Evolutionary conservation across 2,797 vertebrate genomes (phyloP).

Genomic region (Bucorvus abyssinicus): DNA sequence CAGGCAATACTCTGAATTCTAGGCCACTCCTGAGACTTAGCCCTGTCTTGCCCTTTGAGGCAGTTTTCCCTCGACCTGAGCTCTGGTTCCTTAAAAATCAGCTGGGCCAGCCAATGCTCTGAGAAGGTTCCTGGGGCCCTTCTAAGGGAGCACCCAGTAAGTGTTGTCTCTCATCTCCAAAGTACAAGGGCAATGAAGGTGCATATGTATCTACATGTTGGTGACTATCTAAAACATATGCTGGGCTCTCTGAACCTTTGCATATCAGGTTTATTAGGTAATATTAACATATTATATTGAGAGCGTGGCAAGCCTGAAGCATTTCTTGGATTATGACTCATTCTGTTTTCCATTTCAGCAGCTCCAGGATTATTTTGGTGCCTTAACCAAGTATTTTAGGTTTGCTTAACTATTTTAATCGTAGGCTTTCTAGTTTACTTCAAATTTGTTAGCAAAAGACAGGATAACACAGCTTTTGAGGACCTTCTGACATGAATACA

Average conservation of each 20-base stretch:
- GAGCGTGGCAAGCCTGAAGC: not conserved
- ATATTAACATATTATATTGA: not conserved
- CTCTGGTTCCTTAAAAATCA: not conserved
- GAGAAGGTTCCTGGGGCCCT: not conserved
- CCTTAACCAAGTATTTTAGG: not conserved
- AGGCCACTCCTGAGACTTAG: not conserved
- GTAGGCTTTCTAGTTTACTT: not conserved
- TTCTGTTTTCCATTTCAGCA: conserved; percentile 44
- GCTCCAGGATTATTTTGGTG: conserved; percentile 34
- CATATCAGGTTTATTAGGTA: not conserved
- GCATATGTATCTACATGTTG: not conserved
- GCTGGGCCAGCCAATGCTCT: not conserved
- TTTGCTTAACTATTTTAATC: conserved; percentile 1
- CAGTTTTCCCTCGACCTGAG: not conserved
- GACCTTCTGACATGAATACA: not conserved
- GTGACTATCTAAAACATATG: not conserved
- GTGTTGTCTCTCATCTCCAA: not conserved
- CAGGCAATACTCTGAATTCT: not conserved
- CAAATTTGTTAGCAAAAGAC: not conserved
- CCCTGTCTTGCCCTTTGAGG: not conserved
- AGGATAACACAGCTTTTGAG: not conserved
- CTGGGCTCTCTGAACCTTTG: not conserved
- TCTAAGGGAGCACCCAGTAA: not conserved
- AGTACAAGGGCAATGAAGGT: not conserved
- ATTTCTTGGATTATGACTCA: conserved; percentile 39